phyloP scores from a whole-genome alignment of 2,797 vertebrate species.

The Silurus lanzhouensis region DNA sequence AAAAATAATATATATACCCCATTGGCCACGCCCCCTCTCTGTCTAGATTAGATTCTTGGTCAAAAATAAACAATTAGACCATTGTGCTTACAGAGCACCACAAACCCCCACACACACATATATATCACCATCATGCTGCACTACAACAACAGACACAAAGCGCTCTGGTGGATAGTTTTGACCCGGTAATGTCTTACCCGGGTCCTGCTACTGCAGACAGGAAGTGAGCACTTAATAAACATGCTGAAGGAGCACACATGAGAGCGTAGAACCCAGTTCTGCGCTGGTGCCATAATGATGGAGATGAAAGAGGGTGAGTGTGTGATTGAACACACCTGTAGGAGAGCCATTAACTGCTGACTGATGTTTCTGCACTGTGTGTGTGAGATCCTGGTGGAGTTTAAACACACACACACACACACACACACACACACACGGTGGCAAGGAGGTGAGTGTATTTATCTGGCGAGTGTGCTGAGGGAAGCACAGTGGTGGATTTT shows the following conservation, averaged over 20 bases:
- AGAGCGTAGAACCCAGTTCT: neutral
- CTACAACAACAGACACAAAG: neutral
- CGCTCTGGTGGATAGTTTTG: conserved; percentile 27
- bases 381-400: neutral
- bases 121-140: neutral
- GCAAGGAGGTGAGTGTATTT: conserved; percentile 44
- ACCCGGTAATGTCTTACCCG: neutral
- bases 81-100: neutral
- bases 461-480: conserved; percentile 47
- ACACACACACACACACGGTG: conserved; percentile 4
- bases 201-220: conserved; percentile 23
- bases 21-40: neutral
- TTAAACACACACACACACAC: conserved; percentile 19
- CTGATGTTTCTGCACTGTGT: conserved; percentile 15
- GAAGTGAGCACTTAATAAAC: conserved; percentile 37
- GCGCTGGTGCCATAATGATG: neutral
- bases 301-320: conserved; percentile 26
- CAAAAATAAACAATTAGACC: too few relatives aligned
- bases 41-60: too few relatives aligned
- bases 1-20: too few relatives aligned
- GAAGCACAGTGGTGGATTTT: conserved; percentile 82
- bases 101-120: neutral
- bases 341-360: conserved; percentile 7
- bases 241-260: neutral
- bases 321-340: conserved; percentile 35